Conservation (phyloP, 1,140 invertebrate species). For the Hyles vespertilio region DNA sequence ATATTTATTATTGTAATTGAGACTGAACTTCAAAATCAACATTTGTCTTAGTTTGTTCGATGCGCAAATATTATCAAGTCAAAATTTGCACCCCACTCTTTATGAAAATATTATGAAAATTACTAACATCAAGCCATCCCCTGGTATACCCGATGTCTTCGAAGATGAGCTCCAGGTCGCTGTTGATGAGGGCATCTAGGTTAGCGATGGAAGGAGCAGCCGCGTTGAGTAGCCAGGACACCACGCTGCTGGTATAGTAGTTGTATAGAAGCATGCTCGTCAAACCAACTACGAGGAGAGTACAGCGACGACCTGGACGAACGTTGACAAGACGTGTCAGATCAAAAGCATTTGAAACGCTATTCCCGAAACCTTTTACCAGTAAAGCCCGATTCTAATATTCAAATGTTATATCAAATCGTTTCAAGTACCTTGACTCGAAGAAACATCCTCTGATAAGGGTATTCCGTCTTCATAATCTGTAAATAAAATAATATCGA, state of each 20-base stretch:
- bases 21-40: no score
- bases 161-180: constrained; percentile 60
- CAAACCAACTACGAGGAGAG: constrained; percentile 51
- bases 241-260: constrained; percentile 72
- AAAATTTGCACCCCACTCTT: no score
- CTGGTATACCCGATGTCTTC: constrained; percentile 69
- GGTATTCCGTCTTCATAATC: constrained; percentile 55
- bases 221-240: constrained; percentile 67
- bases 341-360: no score
- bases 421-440: constrained; percentile 42
- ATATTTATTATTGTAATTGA: neutral
- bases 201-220: constrained; percentile 46
- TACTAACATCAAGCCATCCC: constrained; percentile 57
- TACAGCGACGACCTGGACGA: constrained; percentile 42
- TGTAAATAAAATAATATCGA: constrained; percentile 22
- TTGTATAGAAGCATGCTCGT: constrained; percentile 68
- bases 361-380: no score
- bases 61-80: no score
- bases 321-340: no score
- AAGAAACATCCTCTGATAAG: constrained; percentile 36
- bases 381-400: no score
- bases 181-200: constrained; percentile 54
- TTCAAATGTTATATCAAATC: neutral
- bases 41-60: no score
- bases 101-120: neutral